Evolutionary conservation across 2,888 invertebrate species (phyloP).

Genomic region (Stratiomys singularior): DNA sequence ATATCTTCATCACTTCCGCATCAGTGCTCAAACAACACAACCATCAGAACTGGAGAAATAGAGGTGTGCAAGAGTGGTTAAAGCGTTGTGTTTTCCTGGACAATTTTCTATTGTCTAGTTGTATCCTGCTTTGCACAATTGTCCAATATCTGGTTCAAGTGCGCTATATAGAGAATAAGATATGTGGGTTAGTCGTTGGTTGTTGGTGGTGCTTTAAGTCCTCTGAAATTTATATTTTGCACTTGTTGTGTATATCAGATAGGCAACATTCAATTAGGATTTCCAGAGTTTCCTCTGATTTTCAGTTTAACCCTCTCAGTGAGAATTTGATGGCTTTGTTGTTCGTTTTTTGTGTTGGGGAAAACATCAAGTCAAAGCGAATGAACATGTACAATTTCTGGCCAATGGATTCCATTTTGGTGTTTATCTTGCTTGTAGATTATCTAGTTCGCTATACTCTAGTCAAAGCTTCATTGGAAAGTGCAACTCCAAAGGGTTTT

Average conservation of each 20-base stretch:
- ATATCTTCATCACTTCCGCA: neutral
- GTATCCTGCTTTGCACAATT: slow-evolving; percentile 33
- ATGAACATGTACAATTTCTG: too few relatives aligned
- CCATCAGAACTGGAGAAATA: neutral
- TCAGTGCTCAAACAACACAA: neutral
- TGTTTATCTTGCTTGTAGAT: too few relatives aligned
- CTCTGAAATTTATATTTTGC: slow-evolving; percentile 26
- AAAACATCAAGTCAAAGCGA: too few relatives aligned
- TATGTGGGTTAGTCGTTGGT: too few relatives aligned
- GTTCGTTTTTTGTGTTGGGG: too few relatives aligned
- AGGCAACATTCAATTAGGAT: slow-evolving; percentile 30
- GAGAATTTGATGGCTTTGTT: neutral
- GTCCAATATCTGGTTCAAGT: slow-evolving; percentile 26
- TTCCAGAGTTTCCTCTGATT: neutral
- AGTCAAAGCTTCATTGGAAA: too few relatives aligned
- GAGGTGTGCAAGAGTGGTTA: neutral
- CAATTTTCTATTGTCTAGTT: slow-evolving; percentile 34
- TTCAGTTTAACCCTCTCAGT: neutral
- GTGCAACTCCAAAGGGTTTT: too few relatives aligned
- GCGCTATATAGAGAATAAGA: too few relatives aligned
- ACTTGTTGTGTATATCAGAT: slow-evolving; percentile 28
- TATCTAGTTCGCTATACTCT: too few relatives aligned
- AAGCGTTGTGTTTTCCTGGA: neutral
- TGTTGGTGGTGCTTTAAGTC: slow-evolving; percentile 1
- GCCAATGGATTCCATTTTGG: too few relatives aligned